These are phyloP conservation scores for Anguilla anguilla DNA, from an alignment of 2,797 vertebrate genomes.

Conservation along the genomic window DNA sequence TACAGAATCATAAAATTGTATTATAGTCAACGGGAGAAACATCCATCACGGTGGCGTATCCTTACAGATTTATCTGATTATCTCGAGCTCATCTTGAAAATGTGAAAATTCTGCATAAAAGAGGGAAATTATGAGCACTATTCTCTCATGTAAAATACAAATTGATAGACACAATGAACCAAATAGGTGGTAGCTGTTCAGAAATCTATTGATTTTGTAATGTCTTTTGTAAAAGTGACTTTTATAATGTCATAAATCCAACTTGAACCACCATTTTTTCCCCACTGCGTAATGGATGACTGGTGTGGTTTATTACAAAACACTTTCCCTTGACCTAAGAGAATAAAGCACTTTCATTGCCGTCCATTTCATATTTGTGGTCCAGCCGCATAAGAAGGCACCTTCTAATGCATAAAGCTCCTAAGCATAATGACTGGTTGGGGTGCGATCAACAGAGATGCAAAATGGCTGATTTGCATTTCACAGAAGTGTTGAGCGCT, in stretches of 20 bases:
- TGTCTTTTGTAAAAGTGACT: too few species aligned
- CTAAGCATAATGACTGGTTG: constrained; percentile 19
- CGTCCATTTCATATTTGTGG: background rate
- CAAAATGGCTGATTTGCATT: constrained; percentile 47
- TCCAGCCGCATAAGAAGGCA: background rate
- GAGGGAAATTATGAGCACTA: background rate
- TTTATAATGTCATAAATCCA: background rate
- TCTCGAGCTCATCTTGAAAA: background rate
- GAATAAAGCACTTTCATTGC: background rate
- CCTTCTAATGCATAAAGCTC: background rate
- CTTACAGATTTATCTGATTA: background rate
- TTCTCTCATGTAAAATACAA: background rate
- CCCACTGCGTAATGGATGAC: background rate
- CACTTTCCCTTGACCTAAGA: background rate
- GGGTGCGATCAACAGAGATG: constrained; percentile 43
- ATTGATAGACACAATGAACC: background rate
- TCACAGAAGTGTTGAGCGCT: constrained; percentile 39
- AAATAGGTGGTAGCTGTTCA: background rate
- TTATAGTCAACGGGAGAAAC: background rate
- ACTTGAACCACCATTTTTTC: background rate
- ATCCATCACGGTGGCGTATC: background rate
- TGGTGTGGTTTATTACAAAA: background rate
- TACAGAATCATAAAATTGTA: background rate
- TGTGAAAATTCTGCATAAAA: too few species aligned
- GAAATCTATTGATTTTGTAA: background rate